Evolutionary conservation across 2,113 vertebrate species (phyloP), one percentile per base, ranked within the genome.

Genomic region (Oreotrochilus melanogaster): DNA sequence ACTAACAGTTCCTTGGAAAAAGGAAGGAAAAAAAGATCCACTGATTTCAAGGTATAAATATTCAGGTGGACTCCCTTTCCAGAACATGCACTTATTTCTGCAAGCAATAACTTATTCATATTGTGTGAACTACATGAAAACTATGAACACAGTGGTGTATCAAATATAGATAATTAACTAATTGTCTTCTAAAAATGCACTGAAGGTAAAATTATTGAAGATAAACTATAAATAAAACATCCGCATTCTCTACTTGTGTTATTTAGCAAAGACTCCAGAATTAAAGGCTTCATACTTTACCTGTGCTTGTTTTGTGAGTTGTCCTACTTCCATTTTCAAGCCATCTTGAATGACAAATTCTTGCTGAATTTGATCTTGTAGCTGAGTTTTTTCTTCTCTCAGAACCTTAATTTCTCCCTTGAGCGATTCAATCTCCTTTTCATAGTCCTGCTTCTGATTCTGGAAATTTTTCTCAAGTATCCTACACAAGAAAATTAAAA

Each of bases 391-490:
- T 95, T 99, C 98, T 30, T 98, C 98, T 88, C 96, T 98, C 78
- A 99, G 75, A 67, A 82, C 74, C 76, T 97, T 98, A 39, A 98
- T 98, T 96, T 99, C 99, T 84, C 97, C 98, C 89, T 98, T 98
- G 56, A 99, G 96, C 25, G 71, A 70, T 43, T 94, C 96, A 71
- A 99, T 98, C 89, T 99, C 98, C 39, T 97, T 98, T 78, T 99
- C 98, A 47, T 98, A 98, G 84, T 99, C 98, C 69, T 98, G 98
- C 25, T 97, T 98, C 96, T 98, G 98, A 78, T 98, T 98, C 58
- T 99, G 98, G 85, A 98, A 98, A 81, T 98, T 98, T 95, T 99
- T 99, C 97, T 99, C 99, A 50, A 99, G 98, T 64, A 98, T 98
- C 79, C 99, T 99, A 88, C 23, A 66, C 33, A 90, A 76, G 75